Evolutionary conservation across 2,113 vertebrate species (phyloP).

Genomic region (Connochaetes taurinus): DNA sequence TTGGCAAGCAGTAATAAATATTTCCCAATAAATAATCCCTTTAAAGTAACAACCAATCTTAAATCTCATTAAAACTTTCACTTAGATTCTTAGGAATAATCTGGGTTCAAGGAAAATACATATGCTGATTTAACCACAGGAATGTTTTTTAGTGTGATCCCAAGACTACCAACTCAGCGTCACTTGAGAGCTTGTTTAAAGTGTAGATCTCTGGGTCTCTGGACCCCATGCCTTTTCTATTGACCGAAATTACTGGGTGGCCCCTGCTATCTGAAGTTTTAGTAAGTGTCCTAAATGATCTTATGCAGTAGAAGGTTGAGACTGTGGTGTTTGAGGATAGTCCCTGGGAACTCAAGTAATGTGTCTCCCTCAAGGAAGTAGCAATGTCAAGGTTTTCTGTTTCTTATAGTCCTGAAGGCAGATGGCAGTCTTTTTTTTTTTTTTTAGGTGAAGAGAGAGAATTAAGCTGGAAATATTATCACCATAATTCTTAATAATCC

Average conservation of each 20-base stretch:
- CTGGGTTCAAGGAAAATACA: background rate
- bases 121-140: background rate
- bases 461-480: background rate
- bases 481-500: background rate
- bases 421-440: background rate
- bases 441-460: background rate
- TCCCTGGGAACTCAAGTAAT: background rate
- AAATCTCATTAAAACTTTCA: background rate
- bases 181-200: background rate
- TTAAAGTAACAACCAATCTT: constrained; percentile 17
- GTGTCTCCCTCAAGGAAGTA: background rate
- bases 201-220: background rate
- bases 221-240: background rate
- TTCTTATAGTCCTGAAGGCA: background rate
- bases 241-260: background rate
- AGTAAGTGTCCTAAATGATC: background rate
- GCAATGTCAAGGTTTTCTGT: background rate
- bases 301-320: background rate
- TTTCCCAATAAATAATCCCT: background rate
- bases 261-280: background rate
- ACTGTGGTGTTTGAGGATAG: background rate
- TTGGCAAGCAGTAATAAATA: background rate
- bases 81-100: constrained; percentile 11
- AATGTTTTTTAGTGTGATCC: background rate
- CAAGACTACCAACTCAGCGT: background rate